phyloP scores from a whole-genome alignment of 2,888 invertebrate genomes.

The Agonopterix arenella region DNA sequence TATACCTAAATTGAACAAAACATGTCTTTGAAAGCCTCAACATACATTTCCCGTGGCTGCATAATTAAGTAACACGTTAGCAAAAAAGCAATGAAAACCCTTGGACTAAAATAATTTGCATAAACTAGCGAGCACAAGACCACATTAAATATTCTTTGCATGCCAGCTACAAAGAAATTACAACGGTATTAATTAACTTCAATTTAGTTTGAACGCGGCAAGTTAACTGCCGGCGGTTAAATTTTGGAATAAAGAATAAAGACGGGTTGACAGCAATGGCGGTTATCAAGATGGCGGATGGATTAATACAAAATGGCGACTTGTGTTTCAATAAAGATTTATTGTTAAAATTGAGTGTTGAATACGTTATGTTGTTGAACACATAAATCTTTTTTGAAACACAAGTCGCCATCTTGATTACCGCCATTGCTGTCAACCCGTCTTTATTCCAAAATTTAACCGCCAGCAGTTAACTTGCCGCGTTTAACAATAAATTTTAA shows the following conservation, averaged over 20 bases:
- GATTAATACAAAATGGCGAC: too few species aligned
- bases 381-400: too few species aligned
- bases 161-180: background rate
- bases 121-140: constrained; percentile 15
- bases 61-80: constrained; percentile 35
- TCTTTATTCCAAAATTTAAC: too few species aligned
- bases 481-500: background rate
- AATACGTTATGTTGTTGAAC: too few species aligned
- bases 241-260: too few species aligned
- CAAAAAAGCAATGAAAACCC: constrained; percentile 33
- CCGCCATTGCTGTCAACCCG: too few species aligned
- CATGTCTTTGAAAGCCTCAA: constrained; percentile 17
- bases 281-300: too few species aligned
- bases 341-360: too few species aligned
- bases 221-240: background rate
- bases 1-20: constrained; percentile 3
- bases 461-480: background rate
- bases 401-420: too few species aligned
- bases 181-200: background rate
- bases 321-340: too few species aligned
- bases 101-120: constrained; percentile 3
- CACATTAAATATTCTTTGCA: background rate
- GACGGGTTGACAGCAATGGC: too few species aligned
- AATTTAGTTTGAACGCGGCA: background rate
- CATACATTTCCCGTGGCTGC: constrained; percentile 12